Percentiles rank a stretch among this genome's conserved stretches.
phyloP scores from a whole-genome alignment of 2,113 vertebrate species.

The Cinclus mexicanus region DNA sequence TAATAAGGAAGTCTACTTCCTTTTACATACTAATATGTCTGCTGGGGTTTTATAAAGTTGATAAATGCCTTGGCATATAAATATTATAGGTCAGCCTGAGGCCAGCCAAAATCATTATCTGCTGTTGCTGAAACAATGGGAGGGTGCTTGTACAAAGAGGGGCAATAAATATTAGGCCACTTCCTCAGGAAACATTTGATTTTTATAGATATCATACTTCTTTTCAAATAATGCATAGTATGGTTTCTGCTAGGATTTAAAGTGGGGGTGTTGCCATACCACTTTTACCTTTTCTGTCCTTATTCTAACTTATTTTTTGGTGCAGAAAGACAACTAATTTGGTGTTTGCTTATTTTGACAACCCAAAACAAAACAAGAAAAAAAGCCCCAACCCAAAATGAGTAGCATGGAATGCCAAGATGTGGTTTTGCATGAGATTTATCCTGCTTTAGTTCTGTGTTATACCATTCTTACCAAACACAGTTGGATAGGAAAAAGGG shows the following conservation, averaged over 20 bases:
- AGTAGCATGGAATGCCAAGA: neutral
- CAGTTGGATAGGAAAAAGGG: neutral
- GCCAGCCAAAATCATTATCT: slow-evolving; percentile 59
- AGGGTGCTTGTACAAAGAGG: slow-evolving; percentile 34
- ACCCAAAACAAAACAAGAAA: neutral
- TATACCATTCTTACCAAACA: neutral
- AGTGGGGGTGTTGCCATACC: neutral
- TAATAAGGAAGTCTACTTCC: slow-evolving; percentile 67
- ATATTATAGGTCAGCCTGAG: slow-evolving; percentile 56
- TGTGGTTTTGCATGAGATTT: neutral
- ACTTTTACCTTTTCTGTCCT: neutral
- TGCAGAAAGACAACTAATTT: neutral
- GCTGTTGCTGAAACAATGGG: slow-evolving; percentile 23
- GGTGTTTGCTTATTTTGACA: neutral
- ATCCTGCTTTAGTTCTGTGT: neutral
- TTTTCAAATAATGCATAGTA: neutral
- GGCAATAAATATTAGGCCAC: slow-evolving; percentile 15
- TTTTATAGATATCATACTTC: slow-evolving; percentile 11
- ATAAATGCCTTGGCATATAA: slow-evolving; percentile 57
- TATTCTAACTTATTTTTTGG: neutral
- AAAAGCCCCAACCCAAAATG: neutral
- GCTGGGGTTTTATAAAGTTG: slow-evolving; percentile 42
- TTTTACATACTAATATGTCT: slow-evolving; percentile 65
- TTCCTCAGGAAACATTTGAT: slow-evolving; percentile 53
- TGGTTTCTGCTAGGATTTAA: neutral